A percentile compares a stretch with the other conserved stretches of the same genome.
Conservation (phyloP, 2,888 invertebrate species). For the Rhamphomyia laevipes region DNA sequence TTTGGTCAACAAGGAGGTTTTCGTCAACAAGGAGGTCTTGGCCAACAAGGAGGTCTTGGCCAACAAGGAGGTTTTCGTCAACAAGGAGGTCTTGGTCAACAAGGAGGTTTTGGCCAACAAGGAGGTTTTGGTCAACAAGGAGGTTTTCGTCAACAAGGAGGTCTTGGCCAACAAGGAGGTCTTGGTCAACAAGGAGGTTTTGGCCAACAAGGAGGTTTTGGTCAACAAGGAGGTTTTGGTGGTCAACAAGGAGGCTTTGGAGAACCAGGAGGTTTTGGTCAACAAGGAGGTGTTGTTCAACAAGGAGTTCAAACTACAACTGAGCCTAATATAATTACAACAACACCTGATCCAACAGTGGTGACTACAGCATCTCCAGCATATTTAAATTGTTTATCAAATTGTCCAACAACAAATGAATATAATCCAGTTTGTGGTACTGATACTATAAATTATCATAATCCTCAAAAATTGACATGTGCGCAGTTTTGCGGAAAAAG, state of each 20-base stretch:
- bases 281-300: neutral
- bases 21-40: neutral
- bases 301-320: neutral
- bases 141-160: neutral
- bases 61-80: no score
- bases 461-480: constrained; percentile 11
- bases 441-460: constrained; percentile 11
- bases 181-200: no score
- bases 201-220: neutral
- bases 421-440: constrained; percentile 18
- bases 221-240: no score
- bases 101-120: no score
- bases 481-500: constrained; percentile 13
- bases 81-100: no score
- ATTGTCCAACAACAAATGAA: constrained; percentile 13
- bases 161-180: no score
- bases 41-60: no score
- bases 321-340: constrained; percentile 14
- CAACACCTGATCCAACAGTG: neutral
- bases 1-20: neutral
- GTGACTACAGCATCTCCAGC: constrained; percentile 3
- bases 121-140: neutral
- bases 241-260: no score
- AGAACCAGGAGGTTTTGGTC: no score
- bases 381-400: constrained; percentile 7